These are phyloP conservation scores for Eidolon helvum DNA, from an alignment of 2,113 vertebrate genomes.

Conservation along the genomic window DNA sequence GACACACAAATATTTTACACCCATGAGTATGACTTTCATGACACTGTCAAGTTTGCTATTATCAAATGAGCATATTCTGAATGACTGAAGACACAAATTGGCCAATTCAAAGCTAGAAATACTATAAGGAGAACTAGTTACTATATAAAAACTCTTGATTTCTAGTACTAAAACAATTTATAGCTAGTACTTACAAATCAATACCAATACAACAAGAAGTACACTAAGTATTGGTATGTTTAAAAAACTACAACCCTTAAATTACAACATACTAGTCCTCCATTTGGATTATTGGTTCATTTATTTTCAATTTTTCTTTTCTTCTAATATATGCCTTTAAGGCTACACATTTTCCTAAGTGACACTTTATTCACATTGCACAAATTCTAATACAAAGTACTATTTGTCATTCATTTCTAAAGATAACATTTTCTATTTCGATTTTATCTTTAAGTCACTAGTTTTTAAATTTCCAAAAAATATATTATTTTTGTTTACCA, in stretches of 20 bases:
- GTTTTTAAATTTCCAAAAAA: background rate
- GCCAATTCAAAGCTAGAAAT: background rate
- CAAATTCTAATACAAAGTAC: background rate
- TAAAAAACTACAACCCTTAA: background rate
- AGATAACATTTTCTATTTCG: background rate
- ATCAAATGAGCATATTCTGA: background rate
- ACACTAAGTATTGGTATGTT: background rate
- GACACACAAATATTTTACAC: background rate
- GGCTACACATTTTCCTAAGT: background rate
- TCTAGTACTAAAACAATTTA: background rate
- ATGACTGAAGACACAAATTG: background rate
- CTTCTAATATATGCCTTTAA: background rate
- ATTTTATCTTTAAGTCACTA: background rate
- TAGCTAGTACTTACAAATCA: background rate
- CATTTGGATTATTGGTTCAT: background rate
- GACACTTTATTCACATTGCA: background rate
- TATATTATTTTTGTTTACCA: background rate
- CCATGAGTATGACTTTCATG: background rate
- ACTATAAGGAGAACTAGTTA: background rate
- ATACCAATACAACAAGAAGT: background rate
- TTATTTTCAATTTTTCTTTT: background rate
- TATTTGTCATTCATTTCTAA: background rate
- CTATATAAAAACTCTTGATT: background rate
- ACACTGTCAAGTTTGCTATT: background rate
- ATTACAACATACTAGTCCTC: background rate